phyloP scores from a whole-genome alignment of 1,140 invertebrate genomes.

The Pogonomyrmex californicus region DNA sequence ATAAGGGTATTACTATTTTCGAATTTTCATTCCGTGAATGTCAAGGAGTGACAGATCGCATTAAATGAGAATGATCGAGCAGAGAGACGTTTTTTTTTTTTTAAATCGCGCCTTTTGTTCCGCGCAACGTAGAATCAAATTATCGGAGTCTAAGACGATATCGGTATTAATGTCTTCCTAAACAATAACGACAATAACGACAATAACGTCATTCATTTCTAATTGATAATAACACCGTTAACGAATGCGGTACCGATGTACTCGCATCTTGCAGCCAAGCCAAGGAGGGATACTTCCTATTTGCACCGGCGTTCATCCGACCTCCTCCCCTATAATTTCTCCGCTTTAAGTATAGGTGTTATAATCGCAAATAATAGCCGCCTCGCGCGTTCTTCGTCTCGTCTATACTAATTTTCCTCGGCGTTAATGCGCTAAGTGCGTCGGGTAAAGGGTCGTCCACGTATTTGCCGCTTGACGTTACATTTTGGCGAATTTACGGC shows the following conservation, averaged over 20 bases:
- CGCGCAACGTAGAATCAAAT: not conserved
- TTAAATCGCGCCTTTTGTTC: not conserved
- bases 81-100: not conserved
- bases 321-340: slow-evolving; percentile 47
- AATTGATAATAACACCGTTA: slow-evolving; percentile 41
- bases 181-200: not conserved
- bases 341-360: slow-evolving; percentile 57
- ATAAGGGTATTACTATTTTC: not conserved
- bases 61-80: not conserved
- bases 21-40: not conserved
- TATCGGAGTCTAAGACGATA: not conserved
- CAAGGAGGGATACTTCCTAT: slow-evolving; percentile 19
- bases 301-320: slow-evolving; percentile 29
- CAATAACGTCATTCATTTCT: slow-evolving; percentile 23
- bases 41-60: not conserved
- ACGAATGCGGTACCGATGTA: not conserved
- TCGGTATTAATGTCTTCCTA: not conserved
- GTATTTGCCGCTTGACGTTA: slow-evolving; percentile 53
- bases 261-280: not conserved
- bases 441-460: slow-evolving; percentile 15
- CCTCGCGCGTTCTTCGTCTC: slow-evolving; percentile 15
- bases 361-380: slow-evolving; percentile 59
- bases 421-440: slow-evolving; percentile 63
- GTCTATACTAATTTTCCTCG: slow-evolving; percentile 49
- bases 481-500: slow-evolving; percentile 57